Percentiles rank a stretch among this genome's conserved stretches.
Conservation (phyloP, 64 coral and sea anemone genomes). For the Pocillopora verrucosa region DNA sequence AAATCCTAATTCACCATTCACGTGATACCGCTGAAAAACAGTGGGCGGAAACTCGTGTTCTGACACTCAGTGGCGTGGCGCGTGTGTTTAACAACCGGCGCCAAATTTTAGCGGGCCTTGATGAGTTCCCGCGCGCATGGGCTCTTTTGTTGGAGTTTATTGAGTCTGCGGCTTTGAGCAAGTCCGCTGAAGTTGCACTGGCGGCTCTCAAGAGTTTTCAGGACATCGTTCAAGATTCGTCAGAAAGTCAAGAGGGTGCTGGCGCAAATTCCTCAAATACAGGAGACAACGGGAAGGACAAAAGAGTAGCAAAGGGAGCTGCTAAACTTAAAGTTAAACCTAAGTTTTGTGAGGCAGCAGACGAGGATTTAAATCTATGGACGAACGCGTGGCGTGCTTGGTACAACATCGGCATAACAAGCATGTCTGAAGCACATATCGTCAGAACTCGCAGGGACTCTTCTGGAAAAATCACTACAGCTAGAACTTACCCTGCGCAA, state of each 20-base stretch:
- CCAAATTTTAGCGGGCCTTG: constrained; percentile 83
- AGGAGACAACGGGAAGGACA: constrained; percentile 22
- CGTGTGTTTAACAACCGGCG: constrained; percentile 95
- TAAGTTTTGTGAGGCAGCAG: constrained; percentile 91
- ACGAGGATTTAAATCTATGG: constrained; percentile 94
- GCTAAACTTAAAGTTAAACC: constrained; percentile 87
- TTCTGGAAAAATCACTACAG: constrained; percentile 69
- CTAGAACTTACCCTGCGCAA: constrained; percentile 70
- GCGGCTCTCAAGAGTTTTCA: constrained; percentile 96
- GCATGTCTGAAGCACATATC: constrained; percentile 40
- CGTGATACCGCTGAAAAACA: constrained; percentile 96
- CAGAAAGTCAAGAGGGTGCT: constrained; percentile 20
- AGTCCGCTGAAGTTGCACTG: constrained; percentile 89
- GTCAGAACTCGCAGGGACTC: constrained; percentile 72
- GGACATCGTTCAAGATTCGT: constrained; percentile 90
- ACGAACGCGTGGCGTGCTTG: constrained; percentile 90
- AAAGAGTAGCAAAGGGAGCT: constrained; percentile 40
- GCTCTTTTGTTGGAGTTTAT: constrained; percentile 84
- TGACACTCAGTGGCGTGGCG: constrained; percentile 86
- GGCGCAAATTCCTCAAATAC: constrained; percentile 11
- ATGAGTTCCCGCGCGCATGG: constrained; percentile 93
- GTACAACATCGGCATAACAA: constrained; percentile 85
- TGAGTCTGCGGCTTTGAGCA: constrained; percentile 90
- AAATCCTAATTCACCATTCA: constrained; percentile 97
- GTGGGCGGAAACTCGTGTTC: constrained; percentile 94